Base-by-base conservation (phyloP, 2,113 vertebrate genomes). In the Zosterops pallidus region DNA sequence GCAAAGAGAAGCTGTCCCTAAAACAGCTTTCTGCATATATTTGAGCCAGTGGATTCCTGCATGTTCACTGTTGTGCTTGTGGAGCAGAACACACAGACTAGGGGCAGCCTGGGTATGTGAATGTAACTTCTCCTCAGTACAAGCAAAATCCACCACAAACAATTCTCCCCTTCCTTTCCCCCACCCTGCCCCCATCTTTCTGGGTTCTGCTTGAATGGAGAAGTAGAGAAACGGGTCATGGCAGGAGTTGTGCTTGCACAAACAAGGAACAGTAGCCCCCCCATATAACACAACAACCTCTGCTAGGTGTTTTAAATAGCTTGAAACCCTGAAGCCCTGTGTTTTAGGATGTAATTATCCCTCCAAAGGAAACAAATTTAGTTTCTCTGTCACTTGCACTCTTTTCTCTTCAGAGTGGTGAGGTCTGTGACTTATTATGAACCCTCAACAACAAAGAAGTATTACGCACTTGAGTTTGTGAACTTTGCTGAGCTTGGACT, bases 1-100 rank as follows among this genome's bases (percentile, higher is more conserved):
- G 87, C 68, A 92, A 93, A 96, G 93, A 95, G 89, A 94, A 89
- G 90, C 93, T 96, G 93, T 89, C 89, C 83, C 85, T 94, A 95
- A 93, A 97, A 60, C 82, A 96, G 94, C 93, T 96, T 93, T 77
- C 76, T 75, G 90, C 56, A 9, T 77, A 12, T 22, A 28, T 84
- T 82, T 82, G 81, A 96, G 90, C 87, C 75, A 78, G 68, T 86
- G 64, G 92, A 95, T 95, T 95, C 86, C 89, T 92, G 57, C 55
- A 25, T 96, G 83, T 46, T 20, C 63, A 5, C 68, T 55, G 76
- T 69, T 70, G 57, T 91, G 65, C 57, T 83, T 81, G 55, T 77
- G 76, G 88, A 72, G 56, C 60, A 92, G 70, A 87, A 53, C 70
- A 84, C 74, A 56, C 24, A 68, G 56, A 44, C 83, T 46, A 55